Evolutionary conservation across 2,113 vertebrate genomes (phyloP).

Genomic region (Hemicordylus capensis): DNA sequence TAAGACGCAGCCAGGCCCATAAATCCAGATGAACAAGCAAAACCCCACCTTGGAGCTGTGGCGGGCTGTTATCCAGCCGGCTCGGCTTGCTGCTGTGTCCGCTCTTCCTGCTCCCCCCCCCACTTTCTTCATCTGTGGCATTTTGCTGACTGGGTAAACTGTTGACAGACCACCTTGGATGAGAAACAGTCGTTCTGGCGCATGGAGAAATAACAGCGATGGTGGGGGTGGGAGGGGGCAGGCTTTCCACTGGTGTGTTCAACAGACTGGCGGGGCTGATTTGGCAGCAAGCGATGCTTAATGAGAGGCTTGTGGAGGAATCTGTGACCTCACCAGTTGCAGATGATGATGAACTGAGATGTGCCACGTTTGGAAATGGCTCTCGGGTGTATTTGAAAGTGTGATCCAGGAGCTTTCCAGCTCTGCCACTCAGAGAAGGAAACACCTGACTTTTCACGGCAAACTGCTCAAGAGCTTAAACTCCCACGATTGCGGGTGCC

Average conservation of each 20-base stretch:
- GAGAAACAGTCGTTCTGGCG: neutral
- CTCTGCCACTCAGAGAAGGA: neutral
- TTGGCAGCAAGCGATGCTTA: constrained; percentile 13
- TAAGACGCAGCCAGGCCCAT: neutral
- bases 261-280: neutral
- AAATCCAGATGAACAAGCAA: constrained; percentile 17
- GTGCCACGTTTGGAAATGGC: rapidly evolving
- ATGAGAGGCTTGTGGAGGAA: constrained; percentile 24
- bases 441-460: neutral
- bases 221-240: constrained; percentile 21
- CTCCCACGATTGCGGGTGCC: neutral
- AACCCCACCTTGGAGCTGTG: constrained; percentile 22
- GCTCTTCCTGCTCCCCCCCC: neutral
- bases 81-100: constrained; percentile 24
- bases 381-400: neutral
- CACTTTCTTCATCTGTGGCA: neutral
- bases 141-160: constrained; percentile 50
- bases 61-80: neutral
- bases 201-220: neutral
- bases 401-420: neutral
- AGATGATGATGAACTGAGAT: constrained; percentile 20
- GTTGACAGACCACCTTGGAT: constrained; percentile 37
- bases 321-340: constrained; percentile 14
- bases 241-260: neutral
- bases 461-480: neutral